Evolutionary conservation across 2,113 vertebrate genomes (phyloP).

Genomic region (Cinclus cinclus): DNA sequence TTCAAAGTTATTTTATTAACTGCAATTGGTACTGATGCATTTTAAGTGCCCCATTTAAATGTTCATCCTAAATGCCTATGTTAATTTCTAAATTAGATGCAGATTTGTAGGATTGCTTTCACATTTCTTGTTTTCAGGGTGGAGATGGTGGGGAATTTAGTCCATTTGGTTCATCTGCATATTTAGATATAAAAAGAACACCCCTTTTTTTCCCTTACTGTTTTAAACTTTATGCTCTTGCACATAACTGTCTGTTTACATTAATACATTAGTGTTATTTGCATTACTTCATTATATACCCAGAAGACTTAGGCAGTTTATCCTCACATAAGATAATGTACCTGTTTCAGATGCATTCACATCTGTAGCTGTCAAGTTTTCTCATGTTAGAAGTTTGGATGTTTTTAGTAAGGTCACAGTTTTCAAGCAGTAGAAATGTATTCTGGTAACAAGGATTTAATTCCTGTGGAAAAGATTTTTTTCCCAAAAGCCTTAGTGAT

Average conservation of each 20-base stretch:
- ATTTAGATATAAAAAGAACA: neutral
- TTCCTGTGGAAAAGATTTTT: neutral
- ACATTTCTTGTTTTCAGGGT: neutral
- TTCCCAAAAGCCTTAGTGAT: neutral
- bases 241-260: neutral
- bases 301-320: neutral
- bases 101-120: neutral
- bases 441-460: neutral
- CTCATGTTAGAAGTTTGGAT: neutral
- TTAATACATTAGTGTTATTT: neutral
- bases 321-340: neutral
- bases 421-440: neutral
- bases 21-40: neutral
- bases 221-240: neutral
- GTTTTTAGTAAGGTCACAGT: neutral
- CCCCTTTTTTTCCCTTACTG: rapidly evolving
- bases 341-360: neutral
- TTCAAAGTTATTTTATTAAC: neutral
- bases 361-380: neutral
- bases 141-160: neutral
- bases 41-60: neutral
- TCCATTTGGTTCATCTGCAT: neutral
- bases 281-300: neutral
- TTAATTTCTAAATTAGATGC: neutral
- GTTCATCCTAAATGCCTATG: neutral